Evolutionary conservation across 2,797 vertebrate genomes (phyloP).

Genomic region (Sebastes wilsoni): DNA sequence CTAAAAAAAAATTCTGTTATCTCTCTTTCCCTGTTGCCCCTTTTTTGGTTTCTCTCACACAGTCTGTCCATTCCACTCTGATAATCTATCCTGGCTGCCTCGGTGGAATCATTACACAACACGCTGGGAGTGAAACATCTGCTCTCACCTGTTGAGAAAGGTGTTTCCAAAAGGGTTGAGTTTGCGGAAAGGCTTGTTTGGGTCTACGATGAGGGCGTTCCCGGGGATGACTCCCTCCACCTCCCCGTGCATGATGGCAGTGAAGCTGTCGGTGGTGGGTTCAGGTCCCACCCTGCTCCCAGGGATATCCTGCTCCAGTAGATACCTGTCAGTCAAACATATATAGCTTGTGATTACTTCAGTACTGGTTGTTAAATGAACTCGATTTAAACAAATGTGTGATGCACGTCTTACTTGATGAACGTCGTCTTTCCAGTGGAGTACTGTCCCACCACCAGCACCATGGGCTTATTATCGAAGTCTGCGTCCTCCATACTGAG

Average conservation of each 20-base stretch:
- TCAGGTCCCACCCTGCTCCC: constrained; percentile 93
- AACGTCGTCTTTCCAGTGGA: constrained; percentile 96
- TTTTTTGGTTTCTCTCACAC: background rate
- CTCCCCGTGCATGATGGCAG: constrained; percentile 94
- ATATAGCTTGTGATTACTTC: background rate
- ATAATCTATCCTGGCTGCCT: background rate
- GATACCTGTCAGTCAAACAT: constrained; percentile 80
- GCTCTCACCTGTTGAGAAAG: constrained; percentile 92
- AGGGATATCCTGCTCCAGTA: constrained; percentile 93
- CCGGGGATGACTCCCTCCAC: constrained; percentile 89
- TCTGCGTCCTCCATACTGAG: constrained; percentile 90
- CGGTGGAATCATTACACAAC: background rate
- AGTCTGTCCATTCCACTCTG: background rate
- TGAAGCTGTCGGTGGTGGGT: constrained; percentile 94
- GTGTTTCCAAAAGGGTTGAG: constrained; percentile 95
- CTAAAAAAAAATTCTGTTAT: constrained; percentile 63
- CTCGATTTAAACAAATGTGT: background rate
- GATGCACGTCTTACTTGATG: constrained; percentile 83
- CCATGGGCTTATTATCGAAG: constrained; percentile 96
- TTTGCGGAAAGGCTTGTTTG: constrained; percentile 94
- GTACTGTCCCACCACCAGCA: constrained; percentile 94
- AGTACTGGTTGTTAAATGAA: background rate
- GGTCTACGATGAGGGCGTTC: constrained; percentile 93
- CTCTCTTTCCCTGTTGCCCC: constrained; percentile 35
- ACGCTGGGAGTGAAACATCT: background rate